phyloP scores from a whole-genome alignment of 1,140 invertebrate genomes.

The Agrypnia vestita region DNA sequence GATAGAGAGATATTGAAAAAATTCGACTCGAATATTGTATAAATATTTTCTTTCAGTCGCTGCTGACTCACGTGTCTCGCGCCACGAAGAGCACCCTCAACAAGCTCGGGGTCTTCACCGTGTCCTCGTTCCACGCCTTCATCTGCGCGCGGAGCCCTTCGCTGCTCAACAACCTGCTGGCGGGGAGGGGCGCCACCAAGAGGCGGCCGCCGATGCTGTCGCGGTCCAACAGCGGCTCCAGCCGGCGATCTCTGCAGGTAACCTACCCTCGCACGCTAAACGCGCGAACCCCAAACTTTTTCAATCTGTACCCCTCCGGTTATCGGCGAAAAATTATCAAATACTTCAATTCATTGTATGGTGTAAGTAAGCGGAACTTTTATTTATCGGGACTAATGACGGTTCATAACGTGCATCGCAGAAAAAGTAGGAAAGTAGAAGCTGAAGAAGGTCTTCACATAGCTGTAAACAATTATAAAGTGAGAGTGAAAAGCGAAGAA shows the following conservation, averaged over 20 bases:
- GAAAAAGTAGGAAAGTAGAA: too few relatives aligned
- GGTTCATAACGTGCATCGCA: too few relatives aligned
- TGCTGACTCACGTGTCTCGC: slow-evolving; percentile 95
- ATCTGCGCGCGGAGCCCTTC: slow-evolving; percentile 96
- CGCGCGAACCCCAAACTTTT: too few relatives aligned
- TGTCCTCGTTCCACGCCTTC: slow-evolving; percentile 97
- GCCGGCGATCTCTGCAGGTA: slow-evolving; percentile 85
- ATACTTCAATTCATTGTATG: too few relatives aligned
- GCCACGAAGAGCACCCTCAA: slow-evolving; percentile 95
- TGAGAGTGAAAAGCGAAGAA: too few relatives aligned
- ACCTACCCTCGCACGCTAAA: slow-evolving; percentile 51
- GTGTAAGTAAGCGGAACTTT: too few relatives aligned
- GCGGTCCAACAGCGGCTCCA: slow-evolving; percentile 90
- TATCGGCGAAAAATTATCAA: too few relatives aligned
- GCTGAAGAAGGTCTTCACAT: too few relatives aligned
- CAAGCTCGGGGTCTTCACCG: slow-evolving; percentile 96
- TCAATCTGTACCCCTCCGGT: too few relatives aligned
- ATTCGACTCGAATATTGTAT: not conserved
- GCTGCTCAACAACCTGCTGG: slow-evolving; percentile 91
- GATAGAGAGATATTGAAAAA: too few relatives aligned
- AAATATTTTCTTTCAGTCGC: slow-evolving; percentile 79
- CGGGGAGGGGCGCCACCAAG: slow-evolving; percentile 91
- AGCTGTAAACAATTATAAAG: too few relatives aligned
- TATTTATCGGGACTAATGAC: too few relatives aligned
- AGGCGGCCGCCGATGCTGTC: slow-evolving; percentile 89